Evolutionary conservation across 2,888 invertebrate genomes (phyloP).

Genomic region (Drosophila ezoana): DNA sequence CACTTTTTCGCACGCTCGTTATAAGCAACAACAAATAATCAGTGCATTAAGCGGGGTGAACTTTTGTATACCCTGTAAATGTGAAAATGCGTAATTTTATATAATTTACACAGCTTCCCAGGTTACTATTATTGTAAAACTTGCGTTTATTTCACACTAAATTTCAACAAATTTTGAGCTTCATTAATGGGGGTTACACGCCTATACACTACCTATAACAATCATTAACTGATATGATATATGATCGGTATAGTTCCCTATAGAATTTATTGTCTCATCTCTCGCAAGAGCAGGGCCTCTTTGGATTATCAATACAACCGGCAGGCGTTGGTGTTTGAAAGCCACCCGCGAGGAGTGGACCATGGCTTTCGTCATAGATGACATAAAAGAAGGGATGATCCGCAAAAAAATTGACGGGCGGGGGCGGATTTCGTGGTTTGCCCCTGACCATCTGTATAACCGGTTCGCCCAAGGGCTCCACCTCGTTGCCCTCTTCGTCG

Average conservation of each 20-base stretch:
- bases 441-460: neutral
- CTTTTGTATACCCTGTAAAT: conserved; percentile 1
- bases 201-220: neutral
- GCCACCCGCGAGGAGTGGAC: conserved; percentile 33
- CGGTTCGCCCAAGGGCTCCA: conserved; percentile 89
- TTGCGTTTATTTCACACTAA: neutral
- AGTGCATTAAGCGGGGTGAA: neutral
- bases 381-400: conserved; percentile 48
- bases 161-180: neutral
- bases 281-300: conserved; percentile 20
- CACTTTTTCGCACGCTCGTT: conserved; percentile 22
- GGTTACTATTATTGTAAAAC: neutral
- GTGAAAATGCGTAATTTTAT: neutral
- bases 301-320: conserved; percentile 8
- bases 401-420: conserved; percentile 31
- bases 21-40: conserved; percentile 11
- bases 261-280: neutral
- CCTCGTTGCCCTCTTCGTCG: conserved; percentile 91
- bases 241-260: neutral
- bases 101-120: too few relatives aligned
- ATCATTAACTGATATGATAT: neutral
- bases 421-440: neutral
- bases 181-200: neutral
- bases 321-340: conserved; percentile 15
- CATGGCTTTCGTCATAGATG: conserved; percentile 36